Conservation (phyloP, 2,888 invertebrate species). For the Rhopalosiphum nymphaeae region DNA sequence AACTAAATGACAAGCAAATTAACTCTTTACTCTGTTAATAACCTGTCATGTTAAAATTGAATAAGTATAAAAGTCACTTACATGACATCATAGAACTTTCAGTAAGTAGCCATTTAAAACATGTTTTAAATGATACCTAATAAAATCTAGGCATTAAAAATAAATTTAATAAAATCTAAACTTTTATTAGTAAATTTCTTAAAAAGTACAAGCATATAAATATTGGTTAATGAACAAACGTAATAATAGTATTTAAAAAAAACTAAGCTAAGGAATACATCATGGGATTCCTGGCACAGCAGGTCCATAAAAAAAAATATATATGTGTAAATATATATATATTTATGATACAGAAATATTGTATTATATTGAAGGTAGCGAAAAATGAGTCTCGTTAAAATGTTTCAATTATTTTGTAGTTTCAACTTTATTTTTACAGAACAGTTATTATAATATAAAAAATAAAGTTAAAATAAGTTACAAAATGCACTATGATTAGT, state of each 20-base stretch:
- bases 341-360: conserved; percentile 60
- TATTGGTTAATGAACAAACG: conserved; percentile 64
- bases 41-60: not conserved
- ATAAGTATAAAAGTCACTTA: not conserved
- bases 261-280: conserved; percentile 65
- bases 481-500: conserved; percentile 64
- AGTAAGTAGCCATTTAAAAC: conserved; percentile 5
- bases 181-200: conserved; percentile 65
- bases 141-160: conserved; percentile 33
- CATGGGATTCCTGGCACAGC: conserved; percentile 53
- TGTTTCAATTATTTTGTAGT: conserved; percentile 54
- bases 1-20: conserved; percentile 25
- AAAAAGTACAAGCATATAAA: conserved; percentile 65
- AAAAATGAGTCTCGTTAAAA: conserved; percentile 60
- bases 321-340: conserved; percentile 35
- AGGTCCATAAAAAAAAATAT: conserved; percentile 57
- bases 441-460: conserved; percentile 60
- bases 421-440: conserved; percentile 62
- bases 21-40: not conserved
- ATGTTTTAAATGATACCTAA: conserved; percentile 45
- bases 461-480: conserved; percentile 64
- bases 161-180: conserved; percentile 64
- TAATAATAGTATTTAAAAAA: conserved; percentile 63
- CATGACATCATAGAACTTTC: conserved; percentile 1
- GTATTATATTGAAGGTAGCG: conserved; percentile 46